Evolutionary conservation across 2,888 invertebrate species (phyloP).

Genomic region (Agrilus biguttatus): DNA sequence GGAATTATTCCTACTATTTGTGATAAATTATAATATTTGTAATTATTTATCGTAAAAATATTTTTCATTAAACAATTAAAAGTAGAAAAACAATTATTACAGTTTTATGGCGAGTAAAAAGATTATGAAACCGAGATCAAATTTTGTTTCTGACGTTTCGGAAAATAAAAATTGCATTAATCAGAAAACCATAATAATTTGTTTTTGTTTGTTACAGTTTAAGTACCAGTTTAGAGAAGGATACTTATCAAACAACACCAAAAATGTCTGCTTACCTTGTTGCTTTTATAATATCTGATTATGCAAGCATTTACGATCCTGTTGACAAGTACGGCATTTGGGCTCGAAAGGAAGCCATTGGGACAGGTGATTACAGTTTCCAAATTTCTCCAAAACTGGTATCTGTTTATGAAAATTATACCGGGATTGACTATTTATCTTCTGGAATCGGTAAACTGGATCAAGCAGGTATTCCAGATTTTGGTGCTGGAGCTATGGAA

Average conservation of each 20-base stretch:
- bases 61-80: too few relatives aligned
- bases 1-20: too few relatives aligned
- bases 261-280: slow-evolving; percentile 76
- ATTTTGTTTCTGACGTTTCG: too few relatives aligned
- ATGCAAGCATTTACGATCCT: slow-evolving; percentile 23
- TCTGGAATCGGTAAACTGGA: slow-evolving; percentile 60
- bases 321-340: slow-evolving; percentile 19
- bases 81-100: too few relatives aligned
- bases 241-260: slow-evolving; percentile 30
- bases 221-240: slow-evolving; percentile 24
- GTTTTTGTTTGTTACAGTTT: too few relatives aligned
- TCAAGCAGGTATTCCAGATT: slow-evolving; percentile 75
- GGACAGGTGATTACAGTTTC: slow-evolving; percentile 32
- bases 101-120: too few relatives aligned
- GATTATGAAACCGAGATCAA: too few relatives aligned
- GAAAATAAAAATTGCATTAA: too few relatives aligned
- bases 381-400: slow-evolving; percentile 33
- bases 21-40: too few relatives aligned
- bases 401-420: slow-evolving; percentile 38
- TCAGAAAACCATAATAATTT: too few relatives aligned
- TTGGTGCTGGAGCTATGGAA: slow-evolving; percentile 78
- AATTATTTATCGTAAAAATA: too few relatives aligned
- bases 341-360: slow-evolving; percentile 33
- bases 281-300: slow-evolving; percentile 72
- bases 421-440: slow-evolving; percentile 38